Base-by-base conservation (phyloP, 2,113 vertebrate genomes). In the Formicarius rufipectus region DNA sequence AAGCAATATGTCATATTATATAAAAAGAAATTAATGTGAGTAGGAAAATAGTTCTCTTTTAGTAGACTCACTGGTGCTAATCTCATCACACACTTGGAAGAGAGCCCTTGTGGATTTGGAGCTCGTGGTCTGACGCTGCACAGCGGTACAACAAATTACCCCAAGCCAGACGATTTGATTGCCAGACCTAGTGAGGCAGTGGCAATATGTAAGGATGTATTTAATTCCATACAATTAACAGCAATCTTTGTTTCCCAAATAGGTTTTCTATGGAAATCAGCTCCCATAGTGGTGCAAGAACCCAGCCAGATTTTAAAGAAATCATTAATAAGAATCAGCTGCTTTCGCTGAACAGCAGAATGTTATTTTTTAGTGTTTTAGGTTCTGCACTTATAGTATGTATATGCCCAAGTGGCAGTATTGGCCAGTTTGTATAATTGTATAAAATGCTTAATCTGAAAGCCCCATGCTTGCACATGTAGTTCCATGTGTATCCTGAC, bases 151-250 rank as follows among this genome's bases (percentile, higher is more conserved):
- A 69, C 25, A 79, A 53, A 80, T 86, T 64, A 59, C 35, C 52
- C 33, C 24, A 63, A 0, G 69, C 39, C 47, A 72, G 62, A 39
- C 49, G 37, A 24, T 55, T 78, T 56, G 47, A 35, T 85, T 87
- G 80, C 80, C 76, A 84, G 52, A 77, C 27, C 39, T 87, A 66
- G 68, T 63, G 39, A 92, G 73, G 37, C 42, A 67, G 42, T 47
- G 56, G 44, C 76, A 20, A 15, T 83, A 28, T 37, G 39, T 83
- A 44, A 90, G 83, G 59, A 22, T 88, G 56, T 67, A 55, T 78
- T 92, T 93, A 68, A 56, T 78, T 92, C 68, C 58, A 17, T 78
- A 8, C 64, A 81, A 75, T 75, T 67, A 90, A 71, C 21, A 90
- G 52, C 56, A 80, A 20, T 84, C 60, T 83, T 80, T 92, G 22